phyloP scores from a whole-genome alignment of 2,113 vertebrate species.

The Edolisoma coerulescens region DNA sequence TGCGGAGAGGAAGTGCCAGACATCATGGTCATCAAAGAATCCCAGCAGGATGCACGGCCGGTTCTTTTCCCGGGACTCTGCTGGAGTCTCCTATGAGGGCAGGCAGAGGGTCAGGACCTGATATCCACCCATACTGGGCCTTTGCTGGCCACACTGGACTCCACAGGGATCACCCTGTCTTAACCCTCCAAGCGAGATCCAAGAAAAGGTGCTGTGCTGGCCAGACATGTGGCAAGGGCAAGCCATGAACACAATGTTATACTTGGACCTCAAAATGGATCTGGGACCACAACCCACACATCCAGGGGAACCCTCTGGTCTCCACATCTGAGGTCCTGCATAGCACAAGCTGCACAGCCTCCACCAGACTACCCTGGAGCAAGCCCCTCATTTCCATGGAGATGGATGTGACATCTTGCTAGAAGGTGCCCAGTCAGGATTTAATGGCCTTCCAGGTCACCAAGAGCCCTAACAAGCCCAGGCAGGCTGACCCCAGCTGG shows the following conservation, averaged over 20 bases:
- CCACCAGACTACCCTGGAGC: neutral
- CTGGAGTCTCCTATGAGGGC: constrained; percentile 71
- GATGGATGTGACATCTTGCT: neutral
- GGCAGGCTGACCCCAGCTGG: neutral
- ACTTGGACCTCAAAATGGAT: neutral
- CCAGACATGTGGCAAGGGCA: neutral
- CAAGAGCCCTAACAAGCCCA: neutral
- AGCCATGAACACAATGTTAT: neutral
- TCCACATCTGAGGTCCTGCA: neutral
- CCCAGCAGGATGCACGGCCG: constrained; percentile 70
- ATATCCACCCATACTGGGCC: neutral
- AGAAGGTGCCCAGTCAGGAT: neutral
- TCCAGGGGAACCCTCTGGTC: neutral
- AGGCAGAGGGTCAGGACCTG: neutral
- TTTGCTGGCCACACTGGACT: neutral
- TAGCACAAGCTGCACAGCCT: neutral
- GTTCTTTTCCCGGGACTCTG: constrained; percentile 79
- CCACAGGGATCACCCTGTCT: neutral
- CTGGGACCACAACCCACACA: rapidly evolving
- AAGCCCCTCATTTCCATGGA: neutral
- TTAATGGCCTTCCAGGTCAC: neutral
- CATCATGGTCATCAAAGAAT: constrained; percentile 80
- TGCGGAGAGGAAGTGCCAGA: constrained; percentile 82
- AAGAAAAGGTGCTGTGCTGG: neutral
- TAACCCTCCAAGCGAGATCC: neutral